Conservation (phyloP, 30 jellyfish, hydroid and myxozoan genomes). For the Turritopsis dohrnii region DNA sequence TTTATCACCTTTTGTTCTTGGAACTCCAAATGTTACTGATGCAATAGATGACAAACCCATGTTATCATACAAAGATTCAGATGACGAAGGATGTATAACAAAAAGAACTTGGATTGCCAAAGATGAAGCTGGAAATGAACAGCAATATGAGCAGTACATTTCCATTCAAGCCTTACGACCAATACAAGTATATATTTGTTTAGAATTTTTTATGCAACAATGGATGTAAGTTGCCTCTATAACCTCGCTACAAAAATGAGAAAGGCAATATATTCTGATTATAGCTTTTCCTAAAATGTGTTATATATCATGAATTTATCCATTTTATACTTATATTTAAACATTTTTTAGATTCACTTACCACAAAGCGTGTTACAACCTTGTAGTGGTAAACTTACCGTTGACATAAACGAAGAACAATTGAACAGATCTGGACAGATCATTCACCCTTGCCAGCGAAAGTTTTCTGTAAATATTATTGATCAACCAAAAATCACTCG, state of each 20-base stretch:
- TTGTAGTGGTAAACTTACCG: background rate
- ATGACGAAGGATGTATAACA: background rate
- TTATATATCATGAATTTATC: background rate
- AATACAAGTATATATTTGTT: background rate
- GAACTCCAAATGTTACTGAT: constrained; percentile 25
- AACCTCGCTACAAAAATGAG: no score
- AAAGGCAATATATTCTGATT: no score
- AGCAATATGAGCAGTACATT: background rate
- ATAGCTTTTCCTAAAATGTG: no score
- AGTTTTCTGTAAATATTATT: background rate
- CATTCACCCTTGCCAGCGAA: constrained; percentile 18
- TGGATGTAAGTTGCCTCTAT: background rate
- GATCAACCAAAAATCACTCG: background rate
- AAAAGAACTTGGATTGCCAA: constrained; percentile 21
- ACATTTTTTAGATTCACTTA: background rate
- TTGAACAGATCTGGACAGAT: background rate
- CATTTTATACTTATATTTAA: background rate
- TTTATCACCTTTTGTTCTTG: constrained; percentile 8
- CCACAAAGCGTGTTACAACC: background rate
- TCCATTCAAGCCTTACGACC: background rate
- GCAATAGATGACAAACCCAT: constrained; percentile 6
- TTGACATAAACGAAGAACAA: background rate
- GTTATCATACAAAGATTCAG: constrained; percentile 6
- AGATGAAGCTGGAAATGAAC: constrained; percentile 21
- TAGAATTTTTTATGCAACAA: no score